phyloP scores from a whole-genome alignment of 1,140 invertebrate genomes.

The Leptonema lineaticorne region DNA sequence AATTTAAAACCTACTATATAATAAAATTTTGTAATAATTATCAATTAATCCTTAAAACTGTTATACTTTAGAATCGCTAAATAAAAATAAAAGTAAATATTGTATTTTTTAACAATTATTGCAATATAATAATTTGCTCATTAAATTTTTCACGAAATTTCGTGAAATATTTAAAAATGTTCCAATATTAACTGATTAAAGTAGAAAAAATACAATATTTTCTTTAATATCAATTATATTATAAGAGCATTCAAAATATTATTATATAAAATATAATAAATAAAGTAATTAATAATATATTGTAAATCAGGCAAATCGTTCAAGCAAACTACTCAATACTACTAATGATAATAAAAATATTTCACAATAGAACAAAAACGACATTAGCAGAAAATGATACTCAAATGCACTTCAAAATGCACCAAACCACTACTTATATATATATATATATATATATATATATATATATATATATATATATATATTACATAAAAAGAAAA shows the following conservation, averaged over 20 bases:
- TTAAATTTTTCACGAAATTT: too few relatives aligned
- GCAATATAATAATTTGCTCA: too few relatives aligned
- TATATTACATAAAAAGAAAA: neutral
- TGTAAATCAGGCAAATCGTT: neutral
- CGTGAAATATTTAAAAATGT: too few relatives aligned
- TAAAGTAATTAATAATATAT: neutral
- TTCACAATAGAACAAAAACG: neutral
- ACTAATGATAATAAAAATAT: conserved; percentile 1
- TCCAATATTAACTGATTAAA: too few relatives aligned
- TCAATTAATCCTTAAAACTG: too few relatives aligned
- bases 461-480: neutral
- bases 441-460: neutral
- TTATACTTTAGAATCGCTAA: too few relatives aligned
- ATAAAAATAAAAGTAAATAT: too few relatives aligned
- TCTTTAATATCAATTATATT: too few relatives aligned
- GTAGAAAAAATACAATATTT: too few relatives aligned
- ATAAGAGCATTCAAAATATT: neutral
- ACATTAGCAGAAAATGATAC: conserved; percentile 1
- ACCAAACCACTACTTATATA: neutral
- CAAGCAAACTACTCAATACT: conserved; percentile 18
- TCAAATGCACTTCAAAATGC: neutral
- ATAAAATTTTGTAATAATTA: too few relatives aligned
- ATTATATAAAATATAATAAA: neutral
- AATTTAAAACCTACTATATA: too few relatives aligned
- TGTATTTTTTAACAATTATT: too few relatives aligned